Conservation (phyloP, 2,888 invertebrate species). For the Biston stratarius region DNA sequence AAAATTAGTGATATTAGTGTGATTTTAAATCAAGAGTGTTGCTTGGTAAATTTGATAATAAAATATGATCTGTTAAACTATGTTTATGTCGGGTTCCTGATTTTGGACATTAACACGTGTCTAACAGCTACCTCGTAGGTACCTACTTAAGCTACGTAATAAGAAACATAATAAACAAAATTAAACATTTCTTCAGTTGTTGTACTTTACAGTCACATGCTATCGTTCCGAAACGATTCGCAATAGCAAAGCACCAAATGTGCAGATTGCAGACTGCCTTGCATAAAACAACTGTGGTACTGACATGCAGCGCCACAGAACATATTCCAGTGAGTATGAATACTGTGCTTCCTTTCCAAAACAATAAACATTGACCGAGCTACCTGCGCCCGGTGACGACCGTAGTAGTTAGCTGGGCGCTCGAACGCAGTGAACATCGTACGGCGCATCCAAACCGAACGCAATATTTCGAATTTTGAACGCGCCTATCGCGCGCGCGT, state of each 20-base stretch:
- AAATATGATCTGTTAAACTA: no score
- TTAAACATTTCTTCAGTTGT: no score
- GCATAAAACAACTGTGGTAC: conserved; percentile 33
- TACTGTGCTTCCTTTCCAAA: conserved; percentile 63
- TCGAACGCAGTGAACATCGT: conserved; percentile 70
- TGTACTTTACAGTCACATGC: no score
- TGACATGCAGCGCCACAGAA: conserved; percentile 48
- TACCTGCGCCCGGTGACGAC: conserved; percentile 57
- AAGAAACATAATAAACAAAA: no score
- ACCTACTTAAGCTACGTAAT: no score
- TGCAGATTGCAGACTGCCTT: conserved; percentile 35
- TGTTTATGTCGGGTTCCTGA: no score
- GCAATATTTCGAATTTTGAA: conserved; percentile 66
- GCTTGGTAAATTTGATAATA: no score
- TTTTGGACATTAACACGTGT: no score
- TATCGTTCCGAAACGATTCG: conserved; percentile 19
- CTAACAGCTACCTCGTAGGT: no score
- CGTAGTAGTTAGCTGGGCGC: conserved; percentile 46
- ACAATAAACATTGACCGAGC: conserved; percentile 64
- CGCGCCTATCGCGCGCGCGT: conserved; percentile 39
- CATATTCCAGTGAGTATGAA: conserved; percentile 5
- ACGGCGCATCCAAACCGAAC: conserved; percentile 76
- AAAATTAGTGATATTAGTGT: no score
- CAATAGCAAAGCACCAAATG: conserved; percentile 24
- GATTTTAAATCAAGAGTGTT: no score